Conservation (phyloP, 2,113 vertebrate genomes). For the Elachura formosa region DNA sequence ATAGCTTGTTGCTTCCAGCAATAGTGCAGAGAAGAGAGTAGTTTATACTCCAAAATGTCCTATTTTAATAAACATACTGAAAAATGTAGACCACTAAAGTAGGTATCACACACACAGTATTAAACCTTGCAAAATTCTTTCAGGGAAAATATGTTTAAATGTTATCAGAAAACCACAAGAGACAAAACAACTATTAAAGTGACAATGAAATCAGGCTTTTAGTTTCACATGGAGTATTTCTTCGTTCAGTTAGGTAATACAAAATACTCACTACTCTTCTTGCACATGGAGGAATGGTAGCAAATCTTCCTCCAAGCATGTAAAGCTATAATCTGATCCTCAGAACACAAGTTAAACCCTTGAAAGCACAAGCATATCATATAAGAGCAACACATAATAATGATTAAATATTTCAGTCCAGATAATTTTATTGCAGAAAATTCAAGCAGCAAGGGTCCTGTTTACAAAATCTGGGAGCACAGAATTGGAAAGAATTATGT, state of each 20-base stretch:
- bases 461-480: background rate
- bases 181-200: constrained; percentile 29
- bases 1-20: background rate
- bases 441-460: background rate
- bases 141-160: background rate
- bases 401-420: background rate
- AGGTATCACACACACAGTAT: background rate
- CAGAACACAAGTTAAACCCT: background rate
- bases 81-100: background rate
- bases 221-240: constrained; percentile 31
- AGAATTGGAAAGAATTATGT: background rate
- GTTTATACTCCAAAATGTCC: background rate
- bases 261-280: constrained; percentile 10
- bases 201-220: constrained; percentile 31
- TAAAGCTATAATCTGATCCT: background rate
- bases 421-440: background rate
- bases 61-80: background rate
- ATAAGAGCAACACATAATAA: background rate
- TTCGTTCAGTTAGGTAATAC: background rate
- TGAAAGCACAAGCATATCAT: background rate
- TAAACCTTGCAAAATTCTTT: background rate
- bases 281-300: constrained; percentile 1
- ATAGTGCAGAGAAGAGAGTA: background rate
- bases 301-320: background rate
- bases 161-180: constrained; percentile 20